A percentile compares a stretch with the other conserved stretches of the same genome.
phyloP scores from a whole-genome alignment of 2,888 invertebrate genomes.

The Heliconius hortense region DNA sequence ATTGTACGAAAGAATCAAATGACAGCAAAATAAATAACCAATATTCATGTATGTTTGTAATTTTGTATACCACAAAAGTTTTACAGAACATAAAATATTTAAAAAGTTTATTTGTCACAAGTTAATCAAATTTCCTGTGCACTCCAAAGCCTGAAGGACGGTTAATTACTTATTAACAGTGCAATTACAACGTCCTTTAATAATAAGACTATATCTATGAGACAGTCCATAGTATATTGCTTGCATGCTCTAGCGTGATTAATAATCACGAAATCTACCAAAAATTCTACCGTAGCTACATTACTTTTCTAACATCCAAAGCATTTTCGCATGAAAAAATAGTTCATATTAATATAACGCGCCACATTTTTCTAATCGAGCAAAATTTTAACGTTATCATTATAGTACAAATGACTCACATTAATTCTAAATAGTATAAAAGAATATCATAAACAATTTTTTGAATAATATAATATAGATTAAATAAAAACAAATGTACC shows the following conservation, averaged over 20 bases:
- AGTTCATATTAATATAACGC: conserved; percentile 60
- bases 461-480: not conserved
- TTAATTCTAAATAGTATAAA: conserved; percentile 35
- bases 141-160: conserved; percentile 43
- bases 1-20: not conserved
- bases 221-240: conserved; percentile 53
- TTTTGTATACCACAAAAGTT: not conserved
- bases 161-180: conserved; percentile 41
- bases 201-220: conserved; percentile 41
- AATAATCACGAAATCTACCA: conserved; percentile 57
- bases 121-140: conserved; percentile 5
- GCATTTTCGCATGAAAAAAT: conserved; percentile 73
- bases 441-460: conserved; percentile 12
- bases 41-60: not conserved
- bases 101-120: conserved; percentile 19
- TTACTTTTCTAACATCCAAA: conserved; percentile 70
- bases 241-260: conserved; percentile 53
- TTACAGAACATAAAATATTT: not conserved
- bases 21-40: not conserved
- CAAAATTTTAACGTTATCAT: conserved; percentile 25
- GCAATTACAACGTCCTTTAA: conserved; percentile 37
- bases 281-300: conserved; percentile 49
- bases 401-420: conserved; percentile 46
- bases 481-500: conserved; percentile 1
- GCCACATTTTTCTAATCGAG: conserved; percentile 42